These are phyloP conservation scores for Galbula dea DNA, from an alignment of 2,113 vertebrate genomes.

Conservation along the genomic window DNA sequence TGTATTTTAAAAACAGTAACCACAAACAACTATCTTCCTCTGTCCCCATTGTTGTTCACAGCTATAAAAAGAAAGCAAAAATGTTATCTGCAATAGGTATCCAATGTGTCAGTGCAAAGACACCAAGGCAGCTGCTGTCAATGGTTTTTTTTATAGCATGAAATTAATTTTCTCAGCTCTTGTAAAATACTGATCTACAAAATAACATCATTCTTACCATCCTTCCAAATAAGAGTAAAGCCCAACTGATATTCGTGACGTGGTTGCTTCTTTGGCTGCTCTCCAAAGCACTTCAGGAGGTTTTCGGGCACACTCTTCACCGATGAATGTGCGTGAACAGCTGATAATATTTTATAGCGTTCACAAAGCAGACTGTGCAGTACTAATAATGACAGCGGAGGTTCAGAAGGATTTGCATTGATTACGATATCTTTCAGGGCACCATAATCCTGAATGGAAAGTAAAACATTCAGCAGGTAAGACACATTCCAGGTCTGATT, in stretches of 20 bases:
- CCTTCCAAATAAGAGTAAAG: constrained; percentile 98
- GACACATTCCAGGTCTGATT: background rate
- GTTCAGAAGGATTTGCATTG: constrained; percentile 87
- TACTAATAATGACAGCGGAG: constrained; percentile 87
- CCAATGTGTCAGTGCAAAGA: background rate
- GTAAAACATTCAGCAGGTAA: background rate
- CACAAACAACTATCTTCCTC: background rate
- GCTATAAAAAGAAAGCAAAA: background rate
- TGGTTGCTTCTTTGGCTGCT: constrained; percentile 75
- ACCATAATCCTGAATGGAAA: constrained; percentile 79
- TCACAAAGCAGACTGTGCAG: constrained; percentile 88
- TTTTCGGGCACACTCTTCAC: constrained; percentile 77
- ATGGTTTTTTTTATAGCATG: background rate
- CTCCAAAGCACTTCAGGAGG: constrained; percentile 89
- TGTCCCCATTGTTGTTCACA: background rate
- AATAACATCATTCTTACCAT: constrained; percentile 77
- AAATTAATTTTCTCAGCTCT: background rate
- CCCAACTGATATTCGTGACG: constrained; percentile 90
- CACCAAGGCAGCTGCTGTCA: background rate
- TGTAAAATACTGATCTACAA: background rate
- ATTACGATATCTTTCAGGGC: constrained; percentile 93
- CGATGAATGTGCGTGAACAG: constrained; percentile 92
- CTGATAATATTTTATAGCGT: constrained; percentile 84
- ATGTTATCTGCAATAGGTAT: background rate
- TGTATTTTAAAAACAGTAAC: background rate